Evolutionary conservation across 2,113 vertebrate species (phyloP).

Genomic region (Alosa alosa): DNA sequence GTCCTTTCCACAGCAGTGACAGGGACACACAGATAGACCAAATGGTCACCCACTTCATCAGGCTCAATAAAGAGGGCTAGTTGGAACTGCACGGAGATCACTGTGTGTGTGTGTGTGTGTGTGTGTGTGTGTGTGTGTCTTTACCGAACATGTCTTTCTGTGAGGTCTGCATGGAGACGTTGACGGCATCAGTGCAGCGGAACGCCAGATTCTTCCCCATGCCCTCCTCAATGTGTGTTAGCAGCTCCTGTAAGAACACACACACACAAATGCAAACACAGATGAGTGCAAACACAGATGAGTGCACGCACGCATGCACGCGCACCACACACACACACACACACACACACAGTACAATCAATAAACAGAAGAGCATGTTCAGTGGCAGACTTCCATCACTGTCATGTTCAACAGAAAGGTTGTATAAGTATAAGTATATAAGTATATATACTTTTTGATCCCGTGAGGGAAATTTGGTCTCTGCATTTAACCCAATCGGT

Average conservation of each 20-base stretch:
- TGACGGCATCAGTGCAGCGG: conserved; percentile 86
- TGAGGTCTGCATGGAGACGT: conserved; percentile 81
- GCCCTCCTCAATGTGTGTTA: conserved; percentile 89
- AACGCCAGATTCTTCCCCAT: conserved; percentile 95
- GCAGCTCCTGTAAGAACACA: conserved; percentile 76
- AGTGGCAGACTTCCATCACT: too few species aligned
- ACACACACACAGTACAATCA: not conserved
- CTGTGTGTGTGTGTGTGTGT: not conserved
- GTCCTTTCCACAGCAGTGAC: too few species aligned
- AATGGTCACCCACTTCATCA: too few species aligned
- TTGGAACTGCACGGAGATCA: too few species aligned
- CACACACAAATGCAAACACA: not conserved
- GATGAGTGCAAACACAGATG: not conserved
- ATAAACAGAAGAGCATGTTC: too few species aligned
- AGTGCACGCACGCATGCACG: not conserved
- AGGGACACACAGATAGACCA: conserved; percentile 36
- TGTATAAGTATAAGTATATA: too few species aligned
- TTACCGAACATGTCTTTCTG: conserved; percentile 92
- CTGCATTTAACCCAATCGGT: too few species aligned
- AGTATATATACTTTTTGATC: too few species aligned
- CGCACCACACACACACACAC: too few species aligned
- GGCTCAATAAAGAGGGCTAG: too few species aligned
- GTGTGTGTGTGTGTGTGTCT: conserved; percentile 1
- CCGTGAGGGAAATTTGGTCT: too few species aligned
- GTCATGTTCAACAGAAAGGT: too few species aligned